Conservation (phyloP, 2,797 vertebrate genomes). For the Ciconia nigra region DNA sequence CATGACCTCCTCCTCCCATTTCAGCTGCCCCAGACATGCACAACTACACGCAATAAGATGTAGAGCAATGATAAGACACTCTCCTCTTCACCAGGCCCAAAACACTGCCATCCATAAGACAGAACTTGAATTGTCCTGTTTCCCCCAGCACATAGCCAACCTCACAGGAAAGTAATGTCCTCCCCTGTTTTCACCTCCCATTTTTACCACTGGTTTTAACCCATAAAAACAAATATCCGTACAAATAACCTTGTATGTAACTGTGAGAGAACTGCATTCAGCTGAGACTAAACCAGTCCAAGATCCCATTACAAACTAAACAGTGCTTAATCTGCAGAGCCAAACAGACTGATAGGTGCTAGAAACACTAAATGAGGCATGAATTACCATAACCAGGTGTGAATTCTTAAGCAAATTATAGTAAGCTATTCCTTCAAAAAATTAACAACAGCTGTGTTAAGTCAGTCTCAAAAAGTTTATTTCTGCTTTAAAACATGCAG, state of each 20-base stretch:
- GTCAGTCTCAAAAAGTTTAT: background rate
- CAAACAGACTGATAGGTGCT: accelerated
- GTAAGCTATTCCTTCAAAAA: background rate
- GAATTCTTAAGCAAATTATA: background rate
- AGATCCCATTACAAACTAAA: background rate
- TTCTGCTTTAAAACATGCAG: background rate
- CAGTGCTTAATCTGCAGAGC: background rate
- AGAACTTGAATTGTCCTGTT: background rate
- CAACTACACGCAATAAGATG: accelerated
- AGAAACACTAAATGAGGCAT: background rate
- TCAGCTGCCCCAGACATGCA: background rate
- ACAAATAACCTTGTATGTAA: background rate
- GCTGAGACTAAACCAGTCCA: background rate
- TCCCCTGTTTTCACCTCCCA: background rate
- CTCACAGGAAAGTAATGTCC: background rate
- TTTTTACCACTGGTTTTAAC: background rate
- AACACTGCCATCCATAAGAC: background rate
- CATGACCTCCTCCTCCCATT: background rate
- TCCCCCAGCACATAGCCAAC: background rate
- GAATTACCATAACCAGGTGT: background rate
- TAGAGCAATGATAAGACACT: background rate
- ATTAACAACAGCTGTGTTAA: background rate
- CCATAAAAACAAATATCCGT: background rate
- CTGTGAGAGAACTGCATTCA: background rate
- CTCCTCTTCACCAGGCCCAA: accelerated